Base-by-base conservation (phyloP, 2,888 invertebrate species). In the Epirrita christyi region DNA sequence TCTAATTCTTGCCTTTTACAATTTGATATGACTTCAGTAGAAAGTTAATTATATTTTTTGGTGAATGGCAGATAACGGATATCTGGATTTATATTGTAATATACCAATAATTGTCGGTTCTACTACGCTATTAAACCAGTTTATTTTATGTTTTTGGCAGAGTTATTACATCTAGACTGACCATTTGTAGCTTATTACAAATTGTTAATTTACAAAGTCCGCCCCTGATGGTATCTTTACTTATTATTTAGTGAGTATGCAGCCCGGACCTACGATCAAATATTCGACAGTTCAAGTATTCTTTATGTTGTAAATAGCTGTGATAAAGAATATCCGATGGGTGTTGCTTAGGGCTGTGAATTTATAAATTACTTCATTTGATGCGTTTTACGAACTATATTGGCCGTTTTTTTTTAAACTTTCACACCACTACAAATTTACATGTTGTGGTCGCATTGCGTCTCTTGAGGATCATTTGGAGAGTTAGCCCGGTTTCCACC, bases 291-390 rank as follows among this genome's bases (percentile, higher is more conserved):
- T 32, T 32, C 3, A 3, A 28, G 32, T 40, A 42, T 41, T 37
- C 40, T 46, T 50, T 37, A 14, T 15, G 21, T 38, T 60, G 55
- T 60, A 81, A 74, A 81, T 75, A 69, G 64, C 63, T 59, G 29
- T 44, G 38, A 45, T 37, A 21, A 28, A 21, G 46, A 48, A 64
- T 70, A 73, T 74, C 70, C 69, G 59, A 59, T 75, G 76, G 76
- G 78, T 75, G 83, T 80, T 76, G 81, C 81, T n/a, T 80, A 85
- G 83, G 88, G 89, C 89, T 89, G 89, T 90, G 89, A 89, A 86
- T 85, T 83, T 85, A 78, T 85, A 83, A 72, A 82, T 78, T 72
- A 75, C 64, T 72, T 68, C 71, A 73, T 71, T 78, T 75, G 70
- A 80, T 72, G 64, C 78, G 72, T 73, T 75, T 41, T 62, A 68